Evolutionary conservation across 1,140 invertebrate genomes (phyloP), one percentile per base, ranked within the genome.

Genomic region (Physella acuta): DNA sequence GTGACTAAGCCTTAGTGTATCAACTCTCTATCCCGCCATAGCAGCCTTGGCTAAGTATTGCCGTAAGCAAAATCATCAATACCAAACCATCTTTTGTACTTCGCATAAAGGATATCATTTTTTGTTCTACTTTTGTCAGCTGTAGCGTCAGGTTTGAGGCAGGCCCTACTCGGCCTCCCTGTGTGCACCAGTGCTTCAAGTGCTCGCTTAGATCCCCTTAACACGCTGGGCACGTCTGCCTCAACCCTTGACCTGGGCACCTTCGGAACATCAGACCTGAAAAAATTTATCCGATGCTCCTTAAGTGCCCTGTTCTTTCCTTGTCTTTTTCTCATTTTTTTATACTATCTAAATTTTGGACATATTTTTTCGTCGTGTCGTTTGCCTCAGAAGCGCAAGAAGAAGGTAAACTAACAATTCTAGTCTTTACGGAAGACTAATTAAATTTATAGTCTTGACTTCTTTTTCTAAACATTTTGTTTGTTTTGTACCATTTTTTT

Each of bases 361-460:
- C 36, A 24, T 51, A 24, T 52, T 64, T 17, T 52, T 64, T 53
- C 33, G 4, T 60, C 33, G 28, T 64, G 4, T 63, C 52, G 62
- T 64, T 34, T 51, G 62, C 53, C 64, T 67, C 64, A 67, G 64
- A 67, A 67, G 53, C 64, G 64, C 51, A 67, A 56, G 64, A 67
- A 53, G 26, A 67, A 67, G 64, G 64, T 67, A 67, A 67, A 30
- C 11, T 26, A 53, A 20, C n/a, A 20, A 56, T 37, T 51, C 3
- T 51, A 51, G 28, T 64, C 33, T 44, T 44, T 11, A 8, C 39
- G 39, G 8, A n/a, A n/a, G n/a, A n/a, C n/a, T n/a, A n/a, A n/a
- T n/a, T n/a, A n/a, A n/a, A n/a, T n/a, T n/a, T n/a, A n/a, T n/a
- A n/a, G n/a, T n/a, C n/a, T n/a, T n/a, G n/a, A n/a, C 20, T 11